A percentile compares a stretch with the other conserved stretches of the same genome.
Conservation (phyloP, 2,888 invertebrate species). For the Elgonia sp. region DNA sequence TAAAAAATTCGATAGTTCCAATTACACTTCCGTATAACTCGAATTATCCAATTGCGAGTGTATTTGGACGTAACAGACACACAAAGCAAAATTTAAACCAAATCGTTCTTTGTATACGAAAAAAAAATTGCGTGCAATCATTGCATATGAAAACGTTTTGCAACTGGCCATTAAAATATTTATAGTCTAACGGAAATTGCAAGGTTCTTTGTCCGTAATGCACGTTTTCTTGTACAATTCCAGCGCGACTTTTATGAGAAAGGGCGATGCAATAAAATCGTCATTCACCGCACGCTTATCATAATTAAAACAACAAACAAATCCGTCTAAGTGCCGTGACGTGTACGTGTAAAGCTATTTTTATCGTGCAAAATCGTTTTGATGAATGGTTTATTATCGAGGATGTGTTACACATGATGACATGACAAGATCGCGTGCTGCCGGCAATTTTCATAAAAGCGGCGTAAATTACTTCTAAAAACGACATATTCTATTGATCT, state of each 20-base stretch:
- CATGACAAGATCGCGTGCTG: slow-evolving; percentile 73
- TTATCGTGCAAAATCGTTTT: slow-evolving; percentile 62
- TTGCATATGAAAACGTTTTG: too few species aligned
- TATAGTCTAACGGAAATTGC: too few species aligned
- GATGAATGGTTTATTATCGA: slow-evolving; percentile 75
- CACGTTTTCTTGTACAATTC: background rate
- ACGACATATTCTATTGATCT: slow-evolving; percentile 75
- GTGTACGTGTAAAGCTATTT: slow-evolving; percentile 60
- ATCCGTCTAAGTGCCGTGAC: slow-evolving; percentile 33
- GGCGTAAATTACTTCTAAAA: slow-evolving; percentile 73
- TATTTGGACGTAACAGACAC: background rate
- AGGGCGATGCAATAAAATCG: slow-evolving; percentile 36
- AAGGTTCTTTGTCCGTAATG: background rate
- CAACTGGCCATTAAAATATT: too few species aligned
- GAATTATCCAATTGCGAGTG: background rate
- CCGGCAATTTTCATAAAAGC: slow-evolving; percentile 70
- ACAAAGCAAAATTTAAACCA: background rate
- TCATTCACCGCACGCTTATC: slow-evolving; percentile 24
- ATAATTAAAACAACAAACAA: slow-evolving; percentile 66
- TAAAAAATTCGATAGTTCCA: background rate
- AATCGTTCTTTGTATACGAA: background rate
- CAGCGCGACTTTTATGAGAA: slow-evolving; percentile 2
- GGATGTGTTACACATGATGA: slow-evolving; percentile 73
- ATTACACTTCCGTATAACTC: background rate
- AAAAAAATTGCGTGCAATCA: too few species aligned